A percentile compares a stretch with the other conserved stretches of the same genome.
phyloP scores from a whole-genome alignment of 2,113 vertebrate genomes.

The Numida meleagris region DNA sequence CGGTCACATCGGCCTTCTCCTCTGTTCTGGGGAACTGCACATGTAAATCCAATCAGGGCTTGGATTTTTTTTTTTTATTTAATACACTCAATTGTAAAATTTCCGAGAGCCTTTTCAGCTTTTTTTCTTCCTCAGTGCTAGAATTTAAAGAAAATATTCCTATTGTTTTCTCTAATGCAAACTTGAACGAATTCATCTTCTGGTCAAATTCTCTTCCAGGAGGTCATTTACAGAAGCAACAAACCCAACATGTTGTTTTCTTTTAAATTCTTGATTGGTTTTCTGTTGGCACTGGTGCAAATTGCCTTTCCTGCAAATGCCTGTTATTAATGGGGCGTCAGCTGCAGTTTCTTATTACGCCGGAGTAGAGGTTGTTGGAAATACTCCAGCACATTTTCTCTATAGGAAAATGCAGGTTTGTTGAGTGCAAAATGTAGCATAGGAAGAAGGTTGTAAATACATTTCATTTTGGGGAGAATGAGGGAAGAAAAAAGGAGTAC shows the following conservation, averaged over 20 bases:
- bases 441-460: not conserved
- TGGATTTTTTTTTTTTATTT: not conserved
- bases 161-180: not conserved
- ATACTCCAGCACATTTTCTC: not conserved
- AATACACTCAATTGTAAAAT: not conserved
- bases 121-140: rapidly evolving
- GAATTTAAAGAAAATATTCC: not conserved
- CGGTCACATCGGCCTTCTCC: not conserved
- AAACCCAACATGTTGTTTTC: not conserved
- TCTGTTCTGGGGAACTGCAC: not conserved
- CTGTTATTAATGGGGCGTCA: not conserved
- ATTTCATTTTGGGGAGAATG: not conserved
- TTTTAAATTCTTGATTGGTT: slow-evolving; percentile 12
- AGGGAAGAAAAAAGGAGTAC: not conserved
- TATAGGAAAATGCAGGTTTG: not conserved
- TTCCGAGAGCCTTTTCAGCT: not conserved
- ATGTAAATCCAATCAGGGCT: not conserved
- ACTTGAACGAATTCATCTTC: not conserved
- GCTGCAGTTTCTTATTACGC: not conserved
- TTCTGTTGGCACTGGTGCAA: not conserved
- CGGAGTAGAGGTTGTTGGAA: not conserved
- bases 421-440: not conserved
- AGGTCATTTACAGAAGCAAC: slow-evolving; percentile 10
- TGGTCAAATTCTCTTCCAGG: not conserved
- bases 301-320: slow-evolving; percentile 32